phyloP scores from a whole-genome alignment of 2,113 vertebrate genomes.

The Chiloscyllium plagiosum region DNA sequence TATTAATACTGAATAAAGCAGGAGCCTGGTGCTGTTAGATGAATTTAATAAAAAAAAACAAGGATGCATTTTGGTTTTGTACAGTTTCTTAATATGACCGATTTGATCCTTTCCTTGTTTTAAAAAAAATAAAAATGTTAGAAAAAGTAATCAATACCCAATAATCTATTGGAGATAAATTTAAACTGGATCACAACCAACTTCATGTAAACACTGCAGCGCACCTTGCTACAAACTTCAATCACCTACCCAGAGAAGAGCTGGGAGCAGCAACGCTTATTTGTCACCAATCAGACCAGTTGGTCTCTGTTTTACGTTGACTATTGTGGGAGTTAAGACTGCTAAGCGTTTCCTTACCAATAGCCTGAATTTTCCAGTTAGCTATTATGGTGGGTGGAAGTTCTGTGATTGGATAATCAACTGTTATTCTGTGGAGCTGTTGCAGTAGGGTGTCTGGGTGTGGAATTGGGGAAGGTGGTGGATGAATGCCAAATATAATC shows the following conservation, averaged over 20 bases:
- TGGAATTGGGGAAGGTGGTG: slow-evolving; percentile 67
- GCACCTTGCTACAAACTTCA: slow-evolving; percentile 30
- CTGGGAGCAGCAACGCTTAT: slow-evolving; percentile 7
- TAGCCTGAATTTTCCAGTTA: slow-evolving; percentile 28
- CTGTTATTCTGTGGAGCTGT: slow-evolving; percentile 44
- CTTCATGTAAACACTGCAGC: slow-evolving; percentile 31
- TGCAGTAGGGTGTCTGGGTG: slow-evolving; percentile 61
- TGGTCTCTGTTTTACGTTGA: slow-evolving; percentile 1
- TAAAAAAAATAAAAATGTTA: slow-evolving; percentile 35
- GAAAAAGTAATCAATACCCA: slow-evolving; percentile 25
- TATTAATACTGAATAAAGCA: slow-evolving; percentile 37
- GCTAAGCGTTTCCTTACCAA: slow-evolving; percentile 16
- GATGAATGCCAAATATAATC: slow-evolving; percentile 67
- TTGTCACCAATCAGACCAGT: slow-evolving; percentile 12
- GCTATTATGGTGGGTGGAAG: slow-evolving; percentile 24
- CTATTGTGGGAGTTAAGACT: slow-evolving; percentile 27
- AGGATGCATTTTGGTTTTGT: slow-evolving; percentile 37
- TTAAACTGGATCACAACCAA: slow-evolving; percentile 31
- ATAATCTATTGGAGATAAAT: slow-evolving; percentile 27
- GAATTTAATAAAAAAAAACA: slow-evolving; percentile 38
- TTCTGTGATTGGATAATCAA: slow-evolving; percentile 33
- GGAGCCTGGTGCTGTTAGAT: slow-evolving; percentile 36
- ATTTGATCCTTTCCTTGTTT: slow-evolving; percentile 35
- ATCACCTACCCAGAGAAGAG: slow-evolving; percentile 27
- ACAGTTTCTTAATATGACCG: slow-evolving; percentile 36